Evolutionary conservation across 2,113 vertebrate genomes (phyloP).

Genomic region (Pardalotus punctatus): DNA sequence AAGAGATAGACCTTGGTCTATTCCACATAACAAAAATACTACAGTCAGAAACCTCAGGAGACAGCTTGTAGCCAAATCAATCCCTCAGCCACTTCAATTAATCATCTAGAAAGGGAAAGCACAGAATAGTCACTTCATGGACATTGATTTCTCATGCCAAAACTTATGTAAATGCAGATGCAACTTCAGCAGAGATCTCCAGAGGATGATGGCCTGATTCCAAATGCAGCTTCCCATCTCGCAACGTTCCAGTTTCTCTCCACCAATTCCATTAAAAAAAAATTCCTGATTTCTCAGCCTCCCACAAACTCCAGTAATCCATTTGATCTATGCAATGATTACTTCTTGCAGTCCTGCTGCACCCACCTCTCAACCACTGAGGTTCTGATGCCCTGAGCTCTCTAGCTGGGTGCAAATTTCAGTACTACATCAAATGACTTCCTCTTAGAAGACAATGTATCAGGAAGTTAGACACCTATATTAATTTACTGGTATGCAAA

Average conservation of each 20-base stretch:
- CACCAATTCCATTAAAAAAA: neutral
- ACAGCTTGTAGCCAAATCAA: neutral
- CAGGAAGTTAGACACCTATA: neutral
- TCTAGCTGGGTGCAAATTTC: neutral
- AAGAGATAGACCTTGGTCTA: neutral
- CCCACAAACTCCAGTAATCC: neutral
- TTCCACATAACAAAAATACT: neutral
- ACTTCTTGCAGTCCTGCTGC: neutral
- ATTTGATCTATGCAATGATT: neutral
- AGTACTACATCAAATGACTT: neutral
- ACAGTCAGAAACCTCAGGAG: neutral
- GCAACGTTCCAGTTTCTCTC: neutral
- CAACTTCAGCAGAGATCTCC: slow-evolving; percentile 27
- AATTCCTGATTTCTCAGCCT: neutral
- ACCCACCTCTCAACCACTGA: neutral
- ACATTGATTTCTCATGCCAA: slow-evolving; percentile 9
- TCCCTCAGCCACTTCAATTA: neutral
- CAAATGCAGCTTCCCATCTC: slow-evolving; percentile 14
- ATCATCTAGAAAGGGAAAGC: slow-evolving; percentile 18
- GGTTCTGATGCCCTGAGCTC: neutral
- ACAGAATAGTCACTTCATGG: neutral
- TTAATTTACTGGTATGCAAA: neutral
- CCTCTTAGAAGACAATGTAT: neutral
- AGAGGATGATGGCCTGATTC: neutral
- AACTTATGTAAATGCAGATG: slow-evolving; percentile 35